These are phyloP conservation scores for Heliconius aoede DNA, from an alignment of 2,888 invertebrate genomes.

Conservation along the genomic window DNA sequence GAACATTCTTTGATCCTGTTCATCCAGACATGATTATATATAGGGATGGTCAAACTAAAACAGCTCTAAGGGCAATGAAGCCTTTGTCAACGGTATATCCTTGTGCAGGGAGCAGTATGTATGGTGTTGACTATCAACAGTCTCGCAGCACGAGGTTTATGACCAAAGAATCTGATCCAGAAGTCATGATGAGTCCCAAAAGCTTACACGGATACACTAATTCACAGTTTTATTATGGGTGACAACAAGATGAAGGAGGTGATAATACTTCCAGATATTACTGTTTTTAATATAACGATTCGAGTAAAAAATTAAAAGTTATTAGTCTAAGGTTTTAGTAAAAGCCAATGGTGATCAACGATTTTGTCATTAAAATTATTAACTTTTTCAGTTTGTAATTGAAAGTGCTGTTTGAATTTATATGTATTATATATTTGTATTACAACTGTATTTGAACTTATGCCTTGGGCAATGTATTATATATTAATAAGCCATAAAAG, in stretches of 20 bases:
- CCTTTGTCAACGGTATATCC: slow-evolving; percentile 78
- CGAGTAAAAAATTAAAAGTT: slow-evolving; percentile 14
- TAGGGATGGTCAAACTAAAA: slow-evolving; percentile 70
- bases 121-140: slow-evolving; percentile 71
- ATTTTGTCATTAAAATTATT: not conserved
- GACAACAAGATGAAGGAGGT: slow-evolving; percentile 64
- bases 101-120: slow-evolving; percentile 72
- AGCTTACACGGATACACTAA: slow-evolving; percentile 73
- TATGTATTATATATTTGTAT: not conserved
- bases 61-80: slow-evolving; percentile 74
- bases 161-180: slow-evolving; percentile 61
- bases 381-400: no score
- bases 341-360: not conserved
- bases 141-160: slow-evolving; percentile 62
- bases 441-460: not conserved
- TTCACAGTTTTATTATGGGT: slow-evolving; percentile 75
- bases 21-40: slow-evolving; percentile 80
- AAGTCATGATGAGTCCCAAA: slow-evolving; percentile 72
- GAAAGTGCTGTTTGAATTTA: not conserved
- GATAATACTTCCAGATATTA: slow-evolving; percentile 61
- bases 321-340: not conserved
- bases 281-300: slow-evolving; percentile 42
- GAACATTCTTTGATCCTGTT: slow-evolving; percentile 75
- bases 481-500: not conserved
- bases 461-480: not conserved